Base-by-base conservation (phyloP, 2,888 invertebrate species). In the Papilio demoleus region DNA sequence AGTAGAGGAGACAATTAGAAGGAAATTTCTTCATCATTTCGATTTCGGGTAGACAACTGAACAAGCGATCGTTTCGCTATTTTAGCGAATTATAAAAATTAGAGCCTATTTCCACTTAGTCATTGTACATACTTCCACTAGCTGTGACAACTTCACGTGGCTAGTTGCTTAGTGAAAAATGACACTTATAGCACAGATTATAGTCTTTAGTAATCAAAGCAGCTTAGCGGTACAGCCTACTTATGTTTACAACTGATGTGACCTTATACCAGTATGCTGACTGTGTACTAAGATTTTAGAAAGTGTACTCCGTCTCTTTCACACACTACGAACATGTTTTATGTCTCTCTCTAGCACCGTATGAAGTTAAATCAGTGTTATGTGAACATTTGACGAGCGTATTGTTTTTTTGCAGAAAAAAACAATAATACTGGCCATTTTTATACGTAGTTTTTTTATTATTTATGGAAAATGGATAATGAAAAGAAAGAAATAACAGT, bases 251-350 rank as follows among this genome's bases (percentile, higher is more conserved):
- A 60, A 62, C 47, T 81, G 88, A 90, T 90, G 86, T 90, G 91
- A 91, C 92, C 92, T 88, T 90, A 90, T 87, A 85, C 76, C 70
- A 70, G 76, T 73, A 75, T 75, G 71, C 76, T 75, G 80, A 78
- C 72, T 73, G 80, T 78, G 81, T 75, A 76, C 75, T 77, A 79
- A 79, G 79, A 82, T 87, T 88, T 90, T 91, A 92, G 92, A 92
- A 92, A 92, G 92, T 90, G 68, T 59, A 67, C 17, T 24, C 73
- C 69, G 65, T 83, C 88, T 80, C 82, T 42, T 66, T 86, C 81
- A 14, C 76, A n/a, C 58, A 31, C 27, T 27, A 65, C 19, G 36
- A 17, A 17, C 6, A 12, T 36, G 6, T 38, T 42, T 58, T n/a
- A 65, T 68, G 40, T 86, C 85, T 78, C 82, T 65, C 65, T 87